Percentiles rank a stretch among this genome's conserved stretches.
Evolutionary conservation across 2,888 invertebrate genomes (phyloP).

Genomic region (Clostera curtula): DNA sequence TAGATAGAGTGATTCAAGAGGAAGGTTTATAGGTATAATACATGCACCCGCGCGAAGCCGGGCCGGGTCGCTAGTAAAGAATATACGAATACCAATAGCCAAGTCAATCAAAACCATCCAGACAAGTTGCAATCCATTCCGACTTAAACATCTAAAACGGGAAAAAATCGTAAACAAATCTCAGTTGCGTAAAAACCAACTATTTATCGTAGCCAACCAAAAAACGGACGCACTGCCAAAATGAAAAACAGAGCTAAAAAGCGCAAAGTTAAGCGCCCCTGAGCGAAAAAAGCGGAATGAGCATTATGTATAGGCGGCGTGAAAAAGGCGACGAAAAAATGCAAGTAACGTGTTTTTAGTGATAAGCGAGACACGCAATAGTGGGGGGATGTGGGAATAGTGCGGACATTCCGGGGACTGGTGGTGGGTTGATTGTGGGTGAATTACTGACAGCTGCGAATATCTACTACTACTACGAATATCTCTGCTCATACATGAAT

Average conservation of each 20-base stretch:
- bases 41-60: no score
- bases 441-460: no score
- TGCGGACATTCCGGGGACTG: constrained; percentile 17
- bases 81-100: no score
- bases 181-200: constrained; percentile 16
- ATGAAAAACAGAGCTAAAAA: constrained; percentile 25
- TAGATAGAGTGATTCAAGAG: no score
- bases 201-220: constrained; percentile 9
- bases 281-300: constrained; percentile 51
- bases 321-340: constrained; percentile 49
- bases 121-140: constrained; percentile 10
- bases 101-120: constrained; percentile 9
- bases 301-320: constrained; percentile 47
- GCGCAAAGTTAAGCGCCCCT: constrained; percentile 45
- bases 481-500: no score
- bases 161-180: constrained; percentile 29
- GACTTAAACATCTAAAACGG: constrained; percentile 14
- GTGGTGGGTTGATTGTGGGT: no score
- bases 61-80: no score
- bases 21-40: no score
- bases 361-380: constrained; percentile 21
- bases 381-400: constrained; percentile 7
- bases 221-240: constrained; percentile 22
- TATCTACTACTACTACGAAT: no score
- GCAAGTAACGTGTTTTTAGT: constrained; percentile 24